phyloP scores from a whole-genome alignment of 2,797 vertebrate species.

The Centropyge bicolor region DNA sequence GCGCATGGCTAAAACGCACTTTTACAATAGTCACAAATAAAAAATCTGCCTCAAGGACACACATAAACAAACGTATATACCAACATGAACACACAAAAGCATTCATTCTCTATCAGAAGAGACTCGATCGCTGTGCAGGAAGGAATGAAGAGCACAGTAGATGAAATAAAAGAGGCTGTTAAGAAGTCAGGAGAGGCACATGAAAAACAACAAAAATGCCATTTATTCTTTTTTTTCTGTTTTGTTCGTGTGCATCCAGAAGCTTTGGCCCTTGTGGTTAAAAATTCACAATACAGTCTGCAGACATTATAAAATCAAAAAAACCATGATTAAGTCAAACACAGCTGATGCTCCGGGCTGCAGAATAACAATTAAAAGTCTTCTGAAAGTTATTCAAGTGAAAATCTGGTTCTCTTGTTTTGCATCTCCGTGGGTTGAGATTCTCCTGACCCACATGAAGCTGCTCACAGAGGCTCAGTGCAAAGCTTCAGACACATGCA shows the following conservation, averaged over 20 bases:
- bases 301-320: neutral
- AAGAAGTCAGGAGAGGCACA: slow-evolving; percentile 10
- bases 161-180: too few relatives aligned
- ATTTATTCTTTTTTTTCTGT: neutral
- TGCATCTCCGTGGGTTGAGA: neutral
- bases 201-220: neutral
- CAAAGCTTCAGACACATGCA: too few relatives aligned
- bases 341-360: neutral
- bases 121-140: neutral
- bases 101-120: neutral
- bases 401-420: neutral
- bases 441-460: neutral
- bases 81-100: neutral
- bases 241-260: neutral
- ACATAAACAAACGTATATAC: neutral
- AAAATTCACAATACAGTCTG: neutral
- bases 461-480: neutral
- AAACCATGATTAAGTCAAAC: neutral
- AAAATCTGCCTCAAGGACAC: slow-evolving; percentile 8
- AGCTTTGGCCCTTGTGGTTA: neutral
- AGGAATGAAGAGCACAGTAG: neutral
- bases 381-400: neutral
- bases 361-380: neutral
- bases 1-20: slow-evolving; percentile 17
- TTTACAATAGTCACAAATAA: slow-evolving; percentile 13